Percentiles rank a stretch among this genome's conserved stretches.
These are phyloP conservation scores for Athetis lepigone DNA, from an alignment of 2,888 invertebrate species.

Conservation along the genomic window DNA sequence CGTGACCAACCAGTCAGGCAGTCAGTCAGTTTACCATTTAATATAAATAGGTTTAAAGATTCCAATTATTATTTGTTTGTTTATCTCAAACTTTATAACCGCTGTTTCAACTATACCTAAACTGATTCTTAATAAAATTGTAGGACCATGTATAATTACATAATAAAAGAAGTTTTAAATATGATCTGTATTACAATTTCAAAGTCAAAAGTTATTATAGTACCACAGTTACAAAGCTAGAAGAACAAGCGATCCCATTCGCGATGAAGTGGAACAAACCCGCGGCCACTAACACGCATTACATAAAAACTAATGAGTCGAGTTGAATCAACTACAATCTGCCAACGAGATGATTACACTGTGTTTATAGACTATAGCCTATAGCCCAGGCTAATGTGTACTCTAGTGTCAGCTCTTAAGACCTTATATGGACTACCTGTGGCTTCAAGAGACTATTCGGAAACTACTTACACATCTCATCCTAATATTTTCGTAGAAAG, in stretches of 20 bases:
- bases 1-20: too few relatives aligned
- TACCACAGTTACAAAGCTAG: not conserved
- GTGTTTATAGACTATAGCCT: conserved; percentile 29
- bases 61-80: too few relatives aligned
- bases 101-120: too few relatives aligned
- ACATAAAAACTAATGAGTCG: conserved; percentile 39
- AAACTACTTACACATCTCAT: not conserved
- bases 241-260: conserved; percentile 10
- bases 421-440: conserved; percentile 22
- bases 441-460: conserved; percentile 5
- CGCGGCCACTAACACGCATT: conserved; percentile 12
- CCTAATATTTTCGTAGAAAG: too few relatives aligned
- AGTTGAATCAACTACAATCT: conserved; percentile 23
- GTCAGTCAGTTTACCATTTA: too few relatives aligned
- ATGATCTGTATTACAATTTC: not conserved
- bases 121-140: too few relatives aligned
- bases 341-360: conserved; percentile 23
- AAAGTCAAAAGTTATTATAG: not conserved
- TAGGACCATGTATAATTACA: too few relatives aligned
- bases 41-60: too few relatives aligned
- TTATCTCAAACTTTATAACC: too few relatives aligned
- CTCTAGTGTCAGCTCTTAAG: conserved; percentile 5
- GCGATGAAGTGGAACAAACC: conserved; percentile 19
- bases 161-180: not conserved
- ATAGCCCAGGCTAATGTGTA: conserved; percentile 1